A percentile compares a stretch with the other conserved stretches of the same genome.
phyloP scores from a whole-genome alignment of 2,888 invertebrate species.

The Lymantria monacha region DNA sequence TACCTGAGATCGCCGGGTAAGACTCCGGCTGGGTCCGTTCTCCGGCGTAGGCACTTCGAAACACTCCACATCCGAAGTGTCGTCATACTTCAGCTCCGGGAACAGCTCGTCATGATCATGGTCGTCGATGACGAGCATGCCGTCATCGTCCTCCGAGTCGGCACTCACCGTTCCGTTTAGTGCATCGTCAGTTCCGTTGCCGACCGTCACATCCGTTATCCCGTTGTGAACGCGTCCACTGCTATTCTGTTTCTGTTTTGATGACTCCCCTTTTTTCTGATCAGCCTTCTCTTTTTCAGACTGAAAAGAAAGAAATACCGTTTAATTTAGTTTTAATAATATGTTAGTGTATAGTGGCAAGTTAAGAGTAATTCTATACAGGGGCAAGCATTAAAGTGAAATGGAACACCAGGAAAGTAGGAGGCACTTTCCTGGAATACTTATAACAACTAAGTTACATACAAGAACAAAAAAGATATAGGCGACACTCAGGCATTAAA shows the following conservation, averaged over 20 bases:
- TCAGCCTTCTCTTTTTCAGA: conserved; percentile 42
- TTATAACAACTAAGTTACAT: no score
- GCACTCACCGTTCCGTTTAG: conserved; percentile 58
- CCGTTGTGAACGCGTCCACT: conserved; percentile 42
- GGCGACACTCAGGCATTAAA: not conserved
- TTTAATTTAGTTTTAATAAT: not conserved
- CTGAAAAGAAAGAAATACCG: conserved; percentile 35
- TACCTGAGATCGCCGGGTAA: conserved; percentile 75
- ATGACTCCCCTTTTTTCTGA: conserved; percentile 27
- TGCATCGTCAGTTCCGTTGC: conserved; percentile 36
- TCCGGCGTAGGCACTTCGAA: conserved; percentile 56
- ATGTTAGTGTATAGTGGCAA: not conserved
- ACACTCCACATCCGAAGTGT: conserved; percentile 60
- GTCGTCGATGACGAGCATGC: conserved; percentile 52
- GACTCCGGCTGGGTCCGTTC: conserved; percentile 55
- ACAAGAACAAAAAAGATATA: no score
- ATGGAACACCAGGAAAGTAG: no score
- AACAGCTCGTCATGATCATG: conserved; percentile 67
- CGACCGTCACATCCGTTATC: conserved; percentile 35
- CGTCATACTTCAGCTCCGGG: conserved; percentile 75
- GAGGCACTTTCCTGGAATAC: no score
- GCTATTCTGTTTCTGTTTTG: conserved; percentile 56
- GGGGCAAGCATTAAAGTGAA: no score
- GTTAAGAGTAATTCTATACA: not conserved
- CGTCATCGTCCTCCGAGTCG: conserved; percentile 51